Evolutionary conservation across 2,888 invertebrate species (phyloP), one percentile per base, ranked within the genome.

Genomic region (Drosophila recens): DNA sequence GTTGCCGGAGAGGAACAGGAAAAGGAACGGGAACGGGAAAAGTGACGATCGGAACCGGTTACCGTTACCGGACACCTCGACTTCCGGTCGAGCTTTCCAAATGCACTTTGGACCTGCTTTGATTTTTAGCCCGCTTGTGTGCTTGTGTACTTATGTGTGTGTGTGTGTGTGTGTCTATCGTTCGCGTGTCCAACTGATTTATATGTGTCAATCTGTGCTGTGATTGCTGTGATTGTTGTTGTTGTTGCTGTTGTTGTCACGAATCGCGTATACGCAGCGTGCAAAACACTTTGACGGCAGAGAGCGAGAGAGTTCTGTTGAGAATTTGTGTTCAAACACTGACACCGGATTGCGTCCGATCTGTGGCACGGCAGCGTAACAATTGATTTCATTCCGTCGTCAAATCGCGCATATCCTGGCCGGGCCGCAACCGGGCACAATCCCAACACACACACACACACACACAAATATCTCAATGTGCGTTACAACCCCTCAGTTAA

Each of bases 1-100:
- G 33, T 4, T 90, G 92, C 17, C 23, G 45, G 91, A 91, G 90
- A 91, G 91, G 92, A 92, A 92, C 91, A 91, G 92, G 91, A 92
- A 93, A 90, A 91, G 92, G 92, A 92, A 93, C 20, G 91, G 36
- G 36, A 36, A 36, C 91, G 91, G 92, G 92, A 93, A 93, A 92
- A 92, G 91, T 92, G 92, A 92, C 92, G 93, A 93, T 93, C 93
- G 93, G 92, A 93, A 93, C 93, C 92, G 92, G 93, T 93, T 93
- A 93, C 93, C 92, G 93, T 93, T 93, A 92, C 92, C 93, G 93
- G 93, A 93, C 93, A 93, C 93, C 93, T 93, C 92, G 89, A 91
- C 92, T 93, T 93, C 93, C 93, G 92, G 89, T 66, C 80, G 87
- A 90, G 92, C 90, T 91, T 91, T 87, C 83, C 83, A 86, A 90